A percentile compares a stretch with the other conserved stretches of the same genome.
phyloP scores from a whole-genome alignment of 2,113 vertebrate genomes.

The Mus spicilegus region DNA sequence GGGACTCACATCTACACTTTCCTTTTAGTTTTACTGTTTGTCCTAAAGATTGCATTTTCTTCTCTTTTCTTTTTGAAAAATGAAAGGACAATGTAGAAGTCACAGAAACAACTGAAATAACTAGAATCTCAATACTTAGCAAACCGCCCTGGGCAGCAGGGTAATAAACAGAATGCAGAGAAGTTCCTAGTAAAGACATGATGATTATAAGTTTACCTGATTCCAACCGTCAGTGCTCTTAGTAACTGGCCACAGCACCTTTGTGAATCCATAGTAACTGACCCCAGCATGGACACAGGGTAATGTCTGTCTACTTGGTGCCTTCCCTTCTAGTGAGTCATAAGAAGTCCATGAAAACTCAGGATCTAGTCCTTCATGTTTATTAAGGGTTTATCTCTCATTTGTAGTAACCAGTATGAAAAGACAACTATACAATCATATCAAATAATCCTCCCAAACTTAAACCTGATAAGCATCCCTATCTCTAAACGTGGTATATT shows the following conservation, averaged over 20 bases:
- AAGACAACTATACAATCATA: background rate
- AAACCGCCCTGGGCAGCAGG: fast-evolving
- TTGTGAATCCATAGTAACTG: background rate
- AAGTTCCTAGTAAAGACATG: background rate
- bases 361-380: background rate
- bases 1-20: too few species aligned
- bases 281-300: background rate
- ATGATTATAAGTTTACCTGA: background rate
- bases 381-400: background rate
- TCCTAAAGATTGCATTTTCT: background rate
- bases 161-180: too few species aligned
- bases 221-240: background rate
- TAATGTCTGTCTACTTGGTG: background rate
- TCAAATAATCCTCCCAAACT: background rate
- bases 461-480: background rate
- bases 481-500: background rate
- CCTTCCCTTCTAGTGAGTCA: background rate
- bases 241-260: background rate
- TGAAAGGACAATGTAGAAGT: background rate
- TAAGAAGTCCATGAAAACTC: background rate
- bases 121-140: background rate
- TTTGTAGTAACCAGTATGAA: background rate
- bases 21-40: background rate
- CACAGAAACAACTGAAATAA: background rate
- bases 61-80: background rate